Base-by-base conservation (phyloP, 2,888 invertebrate genomes). In the Cryptus armator region DNA sequence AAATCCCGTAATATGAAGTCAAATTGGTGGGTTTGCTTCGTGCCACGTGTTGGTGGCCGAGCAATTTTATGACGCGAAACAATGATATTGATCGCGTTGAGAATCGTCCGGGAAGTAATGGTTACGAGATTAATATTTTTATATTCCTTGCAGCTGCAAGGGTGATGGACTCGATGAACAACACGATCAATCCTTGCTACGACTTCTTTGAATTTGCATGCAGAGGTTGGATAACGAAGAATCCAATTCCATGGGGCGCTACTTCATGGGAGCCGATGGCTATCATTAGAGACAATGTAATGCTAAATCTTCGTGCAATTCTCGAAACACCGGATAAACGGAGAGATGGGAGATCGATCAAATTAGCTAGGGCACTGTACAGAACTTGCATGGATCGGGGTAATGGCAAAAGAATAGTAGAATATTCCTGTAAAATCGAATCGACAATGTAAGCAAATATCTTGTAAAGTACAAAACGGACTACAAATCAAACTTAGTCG, bases 181-280 rank as follows among this genome's bases (percentile, higher is more conserved):
- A 94, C 88, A 94, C 95, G 0, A 94, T 95, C 70, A 95, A 96
- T 2, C 96, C 96, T 0, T 96, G 96, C 91, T 92, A 94, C 1
- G 96, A 96, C 91, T 96, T 97, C 93, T 96, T 96, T 94, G 95
- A 96, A 91, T 96, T 95, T 89, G 96, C 96, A 0, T 97, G 96
- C 91, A 96, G 96, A 0, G 96, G 96, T 0, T 96, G 96, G 96
- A 95, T 96, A 88, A 94, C 95, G 86, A 95, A 95, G 89, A 95
- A 96, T 92, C 96, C 96, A 0, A 95, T 96, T 62, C 96, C 96
- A 0, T 96, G 96, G 86, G 96, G 96, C 94, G 94, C 96, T 71
- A 95, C 95, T 0, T 95, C 95, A 5, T 96, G 96, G 96, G 96
- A 96, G 91, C 96, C 96, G 92, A 94, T 96, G 76, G 95, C 95